Evolutionary conservation across 2,888 invertebrate genomes (phyloP), one percentile per base, ranked within the genome.

Genomic region (Koerneria pararmatus): DNA sequence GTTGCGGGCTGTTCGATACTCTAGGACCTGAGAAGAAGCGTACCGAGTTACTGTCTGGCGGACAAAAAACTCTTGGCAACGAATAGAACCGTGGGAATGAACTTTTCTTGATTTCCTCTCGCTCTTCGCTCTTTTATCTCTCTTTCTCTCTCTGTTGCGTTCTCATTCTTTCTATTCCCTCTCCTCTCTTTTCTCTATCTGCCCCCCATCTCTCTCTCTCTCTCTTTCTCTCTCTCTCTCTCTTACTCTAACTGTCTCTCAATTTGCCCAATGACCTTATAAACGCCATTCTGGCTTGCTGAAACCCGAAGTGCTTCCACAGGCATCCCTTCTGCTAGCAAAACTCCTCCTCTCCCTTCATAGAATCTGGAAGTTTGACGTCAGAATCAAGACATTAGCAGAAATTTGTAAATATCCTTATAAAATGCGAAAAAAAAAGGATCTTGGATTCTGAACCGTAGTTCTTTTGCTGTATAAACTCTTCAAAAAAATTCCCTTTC

Each of bases 321-420:
- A 29, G 69, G 68, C 73, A 78, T 73, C 61, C 77, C 77, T 41
- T 71, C 71, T n/a, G 76, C 74, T 8, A 76, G 65, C 53, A 75
- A 69, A 22, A 74, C 64, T 34, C 63, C 63, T 22, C 66, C 66
- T 67, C 29, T 65, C 66, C 11, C 69, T 69, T 46, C 57, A 62
- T 51, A 67, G 48, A 62, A 62, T 1, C 48, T 46, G 27, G 46
- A 49, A 35, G n/a, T 41, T 46, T 60, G 61, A 62, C 62, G 53
- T 66, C 27, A 35, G 41, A 31, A n/a, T 19, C 15, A 15, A 51
- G 22, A n/a, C 3, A 24, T 65, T 27, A n/a, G 1, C 11, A 62
- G 22, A 65, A 37, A 8, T 35, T 19, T 66, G 22, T 66, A 57
- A 11, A 29, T 32, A 15, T 65, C n/a, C n/a, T n/a, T n/a, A n/a